phyloP scores from a whole-genome alignment of 2,113 vertebrate species.

The Phyllostomus discolor region DNA sequence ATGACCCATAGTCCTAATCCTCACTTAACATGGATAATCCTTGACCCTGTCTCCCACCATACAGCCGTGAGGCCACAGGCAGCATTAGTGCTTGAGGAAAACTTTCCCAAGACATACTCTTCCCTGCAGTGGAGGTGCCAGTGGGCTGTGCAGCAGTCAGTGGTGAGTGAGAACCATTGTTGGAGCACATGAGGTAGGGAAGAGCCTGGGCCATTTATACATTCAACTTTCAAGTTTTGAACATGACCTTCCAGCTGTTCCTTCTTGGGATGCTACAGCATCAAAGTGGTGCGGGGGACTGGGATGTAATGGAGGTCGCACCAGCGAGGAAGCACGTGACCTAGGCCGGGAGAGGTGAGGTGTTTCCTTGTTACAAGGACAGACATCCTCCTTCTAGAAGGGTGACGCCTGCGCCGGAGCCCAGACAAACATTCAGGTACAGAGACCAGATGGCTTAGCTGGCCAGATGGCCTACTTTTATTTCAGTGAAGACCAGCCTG shows the following conservation, averaged over 20 bases:
- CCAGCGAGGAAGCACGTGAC: not conserved
- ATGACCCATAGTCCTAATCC: not conserved
- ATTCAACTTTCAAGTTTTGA: not conserved
- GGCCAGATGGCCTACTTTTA: constrained; percentile 26
- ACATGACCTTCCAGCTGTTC: not conserved
- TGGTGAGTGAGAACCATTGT: not conserved
- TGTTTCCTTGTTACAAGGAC: not conserved
- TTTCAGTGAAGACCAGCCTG: constrained; percentile 13
- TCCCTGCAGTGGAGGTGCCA: not conserved
- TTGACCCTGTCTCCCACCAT: not conserved
- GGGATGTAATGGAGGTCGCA: not conserved
- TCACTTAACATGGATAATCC: not conserved
- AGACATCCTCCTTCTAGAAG: not conserved
- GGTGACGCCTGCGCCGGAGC: not conserved
- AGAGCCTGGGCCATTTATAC: not conserved
- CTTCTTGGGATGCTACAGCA: not conserved
- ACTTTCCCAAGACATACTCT: not conserved
- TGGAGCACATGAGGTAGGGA: not conserved
- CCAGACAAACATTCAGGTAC: constrained; percentile 43
- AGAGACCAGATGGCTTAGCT: not conserved
- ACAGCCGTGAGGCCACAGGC: not conserved
- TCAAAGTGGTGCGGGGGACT: not conserved
- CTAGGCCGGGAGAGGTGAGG: not conserved
- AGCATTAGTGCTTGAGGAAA: not conserved
- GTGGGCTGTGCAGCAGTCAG: not conserved